Percentiles rank a stretch among this genome's conserved stretches.
phyloP scores from a whole-genome alignment of 2,888 invertebrate species.

The Chloroclysta siterata region DNA sequence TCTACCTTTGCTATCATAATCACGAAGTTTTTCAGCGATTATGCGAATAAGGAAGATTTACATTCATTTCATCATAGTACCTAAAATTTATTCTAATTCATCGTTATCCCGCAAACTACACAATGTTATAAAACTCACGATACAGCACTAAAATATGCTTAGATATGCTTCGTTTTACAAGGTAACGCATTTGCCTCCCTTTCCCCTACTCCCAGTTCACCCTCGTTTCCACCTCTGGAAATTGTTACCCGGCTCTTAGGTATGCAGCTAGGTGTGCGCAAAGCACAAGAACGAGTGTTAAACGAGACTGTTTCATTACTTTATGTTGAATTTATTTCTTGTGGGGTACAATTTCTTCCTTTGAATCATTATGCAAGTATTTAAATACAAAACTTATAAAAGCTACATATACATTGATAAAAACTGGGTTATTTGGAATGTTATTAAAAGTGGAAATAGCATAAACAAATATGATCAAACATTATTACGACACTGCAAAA shows the following conservation, averaged over 20 bases:
- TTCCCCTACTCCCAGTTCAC: constrained; percentile 43
- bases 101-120: constrained; percentile 4
- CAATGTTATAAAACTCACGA: constrained; percentile 22
- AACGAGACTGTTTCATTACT: constrained; percentile 53
- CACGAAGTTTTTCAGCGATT: constrained; percentile 34
- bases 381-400: constrained; percentile 8
- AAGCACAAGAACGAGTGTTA: constrained; percentile 54
- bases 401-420: background rate
- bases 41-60: constrained; percentile 31
- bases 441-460: too few species aligned
- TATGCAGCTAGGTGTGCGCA: constrained; percentile 46
- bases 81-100: background rate
- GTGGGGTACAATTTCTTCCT: constrained; percentile 24
- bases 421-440: background rate
- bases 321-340: constrained; percentile 45
- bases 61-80: constrained; percentile 22
- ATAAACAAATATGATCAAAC: too few species aligned
- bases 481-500: too few species aligned
- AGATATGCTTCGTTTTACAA: constrained; percentile 51
- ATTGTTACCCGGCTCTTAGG: constrained; percentile 60
- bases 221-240: constrained; percentile 64
- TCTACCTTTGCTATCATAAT: constrained; percentile 27
- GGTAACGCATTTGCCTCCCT: constrained; percentile 58
- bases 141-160: constrained; percentile 46
- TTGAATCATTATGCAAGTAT: constrained; percentile 8